Evolutionary conservation across 2,113 vertebrate species (phyloP).

Genomic region (Entelurus aequoreus): DNA sequence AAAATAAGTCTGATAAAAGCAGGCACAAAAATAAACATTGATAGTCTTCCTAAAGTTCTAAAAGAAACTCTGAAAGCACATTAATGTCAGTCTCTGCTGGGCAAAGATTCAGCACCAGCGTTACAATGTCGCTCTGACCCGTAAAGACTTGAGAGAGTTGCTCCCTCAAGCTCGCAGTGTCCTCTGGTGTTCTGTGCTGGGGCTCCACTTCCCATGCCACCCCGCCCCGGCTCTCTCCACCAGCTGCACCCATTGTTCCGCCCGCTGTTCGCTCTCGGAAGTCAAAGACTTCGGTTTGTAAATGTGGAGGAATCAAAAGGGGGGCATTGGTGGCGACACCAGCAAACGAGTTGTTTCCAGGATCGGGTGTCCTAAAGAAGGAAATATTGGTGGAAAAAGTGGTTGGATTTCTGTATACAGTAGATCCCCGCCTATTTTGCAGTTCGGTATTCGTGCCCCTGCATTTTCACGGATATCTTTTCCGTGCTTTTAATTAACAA

Average conservation of each 20-base stretch:
- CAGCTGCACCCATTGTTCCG: neutral
- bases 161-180: conserved; percentile 69
- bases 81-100: conserved; percentile 73
- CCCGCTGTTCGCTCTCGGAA: conserved; percentile 49
- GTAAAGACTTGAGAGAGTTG: conserved; percentile 75
- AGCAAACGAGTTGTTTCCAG: conserved; percentile 59
- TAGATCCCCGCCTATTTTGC: neutral
- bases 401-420: neutral
- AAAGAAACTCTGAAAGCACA: conserved; percentile 72
- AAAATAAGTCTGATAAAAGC: neutral
- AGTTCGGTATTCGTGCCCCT: no score
- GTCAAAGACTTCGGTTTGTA: conserved; percentile 60
- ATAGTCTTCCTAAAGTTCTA: conserved; percentile 58
- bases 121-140: conserved; percentile 76
- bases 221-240: neutral
- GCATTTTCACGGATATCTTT: no score
- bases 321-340: conserved; percentile 21
- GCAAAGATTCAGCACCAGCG: conserved; percentile 75
- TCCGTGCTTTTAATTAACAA: no score
- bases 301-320: conserved; percentile 14
- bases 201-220: neutral
- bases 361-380: conserved; percentile 40
- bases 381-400: neutral
- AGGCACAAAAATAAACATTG: neutral
- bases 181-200: conserved; percentile 42